phyloP scores from a whole-genome alignment of 1,140 invertebrate genomes.

The Cotesia glomerata region DNA sequence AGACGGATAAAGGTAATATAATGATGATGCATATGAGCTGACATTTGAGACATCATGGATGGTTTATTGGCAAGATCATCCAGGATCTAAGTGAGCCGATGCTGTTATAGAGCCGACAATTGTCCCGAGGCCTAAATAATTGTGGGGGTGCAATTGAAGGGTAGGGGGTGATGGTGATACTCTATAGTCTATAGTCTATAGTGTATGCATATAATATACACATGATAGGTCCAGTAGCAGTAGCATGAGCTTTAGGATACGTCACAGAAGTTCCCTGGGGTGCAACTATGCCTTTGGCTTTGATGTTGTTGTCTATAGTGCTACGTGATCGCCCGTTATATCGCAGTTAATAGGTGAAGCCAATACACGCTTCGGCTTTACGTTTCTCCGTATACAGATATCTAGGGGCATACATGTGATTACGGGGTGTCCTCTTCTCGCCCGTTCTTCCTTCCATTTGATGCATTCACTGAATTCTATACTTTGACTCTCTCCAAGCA shows the following conservation, averaged over 20 bases:
- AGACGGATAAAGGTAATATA: too few species aligned
- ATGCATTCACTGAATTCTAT: too few species aligned
- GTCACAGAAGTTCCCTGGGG: constrained; percentile 47
- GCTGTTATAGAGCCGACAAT: not conserved
- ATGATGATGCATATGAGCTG: constrained; percentile 1
- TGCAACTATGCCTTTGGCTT: constrained; percentile 63
- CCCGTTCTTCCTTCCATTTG: not conserved
- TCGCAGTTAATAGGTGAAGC: constrained; percentile 55
- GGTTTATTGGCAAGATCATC: constrained; percentile 31
- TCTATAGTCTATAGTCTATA: not conserved
- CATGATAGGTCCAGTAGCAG: constrained; percentile 21
- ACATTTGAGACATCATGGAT: constrained; percentile 27
- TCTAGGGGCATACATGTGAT: not conserved
- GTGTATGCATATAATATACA: constrained; percentile 14
- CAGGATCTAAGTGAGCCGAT: not conserved
- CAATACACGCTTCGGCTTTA: constrained; percentile 30
- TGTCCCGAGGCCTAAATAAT: constrained; percentile 11
- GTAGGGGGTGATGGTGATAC: not conserved
- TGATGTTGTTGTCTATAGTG: constrained; percentile 60
- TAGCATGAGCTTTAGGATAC: constrained; percentile 26
- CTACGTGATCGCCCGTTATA: constrained; percentile 54
- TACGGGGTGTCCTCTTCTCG: not conserved
- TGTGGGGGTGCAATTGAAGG: constrained; percentile 40
- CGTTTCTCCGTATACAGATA: not conserved
- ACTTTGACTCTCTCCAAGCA: too few species aligned